Evolutionary conservation across 2,797 vertebrate genomes (phyloP), one percentile per base, ranked within the genome.

Genomic region (Pseudomugil gertrudae): DNA sequence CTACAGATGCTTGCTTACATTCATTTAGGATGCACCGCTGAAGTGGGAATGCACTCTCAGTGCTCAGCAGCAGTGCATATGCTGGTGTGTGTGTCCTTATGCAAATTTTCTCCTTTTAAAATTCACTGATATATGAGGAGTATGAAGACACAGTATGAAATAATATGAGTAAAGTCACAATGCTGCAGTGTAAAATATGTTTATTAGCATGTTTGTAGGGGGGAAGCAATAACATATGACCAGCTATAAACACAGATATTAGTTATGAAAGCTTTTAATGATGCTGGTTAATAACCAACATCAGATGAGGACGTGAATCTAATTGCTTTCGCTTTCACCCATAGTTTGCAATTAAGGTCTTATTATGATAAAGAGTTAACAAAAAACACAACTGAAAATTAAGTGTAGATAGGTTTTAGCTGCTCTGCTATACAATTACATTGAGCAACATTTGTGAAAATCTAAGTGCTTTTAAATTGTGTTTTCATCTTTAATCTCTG

Each of bases 1-100:
- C 78, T 78, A 78, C 77, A 78, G 76, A 83, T 71, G 81, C 80
- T 78, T 77, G 75, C 80, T 82, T 80, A 65, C 63, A 63, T 80
- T 86, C 77, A 87, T 87, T 90, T 83, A 69, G 19, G 78, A 79
- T 59, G 64, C 47, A 26, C 36, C 48, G 40, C 48, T 57, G 69
- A 74, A 64, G 47, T 66, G 58, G 53, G 40, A 62, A 38, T 8
- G 27, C 10, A 35, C 45, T 33, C 71, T 78, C 53, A 43, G 47
- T 57, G 35, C 78, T 66, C 29, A 11, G 40, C 38, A n/a, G 2
- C 56, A 55, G 23, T 54, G 45, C 40, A 3, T 27, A n/a, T 51
- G 26, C 24, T 19, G 38, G 47, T 45, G 27, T 59, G 51, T 30
- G 53, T 36, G 43, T 69, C 21, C 2, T 29, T 50, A 23, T 63